Evolutionary conservation across 2,113 vertebrate species (phyloP).

Genomic region (Odontophorus gujanensis): DNA sequence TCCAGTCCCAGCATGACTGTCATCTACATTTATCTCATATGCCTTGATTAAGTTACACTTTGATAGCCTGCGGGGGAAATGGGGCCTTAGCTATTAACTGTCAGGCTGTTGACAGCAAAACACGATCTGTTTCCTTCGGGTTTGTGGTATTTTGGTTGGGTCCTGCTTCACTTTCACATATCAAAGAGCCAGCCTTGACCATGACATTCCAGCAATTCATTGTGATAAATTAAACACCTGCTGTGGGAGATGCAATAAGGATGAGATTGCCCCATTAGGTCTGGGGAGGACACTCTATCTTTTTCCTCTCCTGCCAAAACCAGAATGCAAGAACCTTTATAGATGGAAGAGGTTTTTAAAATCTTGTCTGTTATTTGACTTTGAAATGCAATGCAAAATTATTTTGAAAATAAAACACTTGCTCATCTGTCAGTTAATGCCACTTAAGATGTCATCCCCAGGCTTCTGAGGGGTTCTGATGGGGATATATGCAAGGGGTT

Average conservation of each 20-base stretch:
- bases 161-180: conserved; percentile 19
- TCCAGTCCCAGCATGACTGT: conserved; percentile 61
- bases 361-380: not conserved
- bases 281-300: not conserved
- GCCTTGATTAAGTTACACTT: conserved; percentile 30
- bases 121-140: conserved; percentile 38
- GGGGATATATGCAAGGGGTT: not conserved
- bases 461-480: not conserved
- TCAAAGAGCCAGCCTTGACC: not conserved
- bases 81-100: conserved; percentile 10
- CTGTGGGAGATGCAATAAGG: not conserved
- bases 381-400: not conserved
- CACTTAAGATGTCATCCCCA: not conserved
- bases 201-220: not conserved
- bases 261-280: not conserved
- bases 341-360: not conserved
- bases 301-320: not conserved
- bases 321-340: not conserved
- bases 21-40: conserved; percentile 37
- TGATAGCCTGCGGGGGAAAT: conserved; percentile 11
- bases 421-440: not conserved
- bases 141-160: conserved; percentile 5
- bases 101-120: conserved; percentile 58
- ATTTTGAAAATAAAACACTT: not conserved
- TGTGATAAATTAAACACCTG: not conserved